Evolutionary conservation across 2,888 invertebrate genomes (phyloP).

Genomic region (Ypsolopha sequella): DNA sequence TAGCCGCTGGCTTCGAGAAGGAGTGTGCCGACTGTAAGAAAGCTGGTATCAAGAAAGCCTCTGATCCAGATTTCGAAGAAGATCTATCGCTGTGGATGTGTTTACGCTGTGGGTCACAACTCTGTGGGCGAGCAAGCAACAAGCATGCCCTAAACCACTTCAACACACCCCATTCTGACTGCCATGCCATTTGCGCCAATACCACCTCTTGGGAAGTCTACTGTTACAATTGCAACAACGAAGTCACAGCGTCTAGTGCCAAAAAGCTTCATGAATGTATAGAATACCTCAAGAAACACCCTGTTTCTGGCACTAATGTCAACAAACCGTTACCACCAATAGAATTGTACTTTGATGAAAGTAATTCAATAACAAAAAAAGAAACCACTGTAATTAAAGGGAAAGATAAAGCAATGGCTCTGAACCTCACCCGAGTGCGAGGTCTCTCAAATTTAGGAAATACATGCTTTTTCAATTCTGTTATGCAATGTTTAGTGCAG

Average conservation of each 20-base stretch:
- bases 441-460: conserved; percentile 94
- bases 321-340: conserved; percentile 27
- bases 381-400: conserved; percentile 29
- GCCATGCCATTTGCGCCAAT: conserved; percentile 80
- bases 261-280: conserved; percentile 82
- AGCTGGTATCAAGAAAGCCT: conserved; percentile 27
- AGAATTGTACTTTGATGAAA: conserved; percentile 1
- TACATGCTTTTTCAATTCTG: conserved; percentile 97
- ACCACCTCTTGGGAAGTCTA: conserved; percentile 79
- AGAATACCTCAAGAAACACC: conserved; percentile 77
- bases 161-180: conserved; percentile 80
- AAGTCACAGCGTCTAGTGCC: conserved; percentile 71
- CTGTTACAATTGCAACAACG: conserved; percentile 84
- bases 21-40: conserved; percentile 74
- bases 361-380: conserved; percentile 23
- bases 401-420: conserved; percentile 42
- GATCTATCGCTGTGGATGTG: conserved; percentile 80
- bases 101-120: conserved; percentile 82
- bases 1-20: conserved; percentile 54
- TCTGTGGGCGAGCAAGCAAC: conserved; percentile 77
- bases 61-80: conserved; percentile 61
- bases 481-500: conserved; percentile 92
- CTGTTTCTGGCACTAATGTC: conserved; percentile 26
- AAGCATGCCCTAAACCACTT: conserved; percentile 83
- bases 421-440: conserved; percentile 71